phyloP scores from a whole-genome alignment of 2,888 invertebrate species.

The Alcis repandata region DNA sequence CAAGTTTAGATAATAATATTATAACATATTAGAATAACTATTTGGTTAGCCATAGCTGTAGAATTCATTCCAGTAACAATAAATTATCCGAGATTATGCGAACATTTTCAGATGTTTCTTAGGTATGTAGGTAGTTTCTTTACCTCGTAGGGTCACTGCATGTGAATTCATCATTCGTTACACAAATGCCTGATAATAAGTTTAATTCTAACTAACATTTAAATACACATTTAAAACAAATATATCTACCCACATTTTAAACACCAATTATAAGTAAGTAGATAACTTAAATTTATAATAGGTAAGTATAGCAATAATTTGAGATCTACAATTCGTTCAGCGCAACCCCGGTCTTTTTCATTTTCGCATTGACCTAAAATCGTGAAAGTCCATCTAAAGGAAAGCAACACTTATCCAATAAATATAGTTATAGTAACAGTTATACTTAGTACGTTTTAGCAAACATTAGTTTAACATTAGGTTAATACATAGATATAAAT shows the following conservation, averaged over 20 bases:
- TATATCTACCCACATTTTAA: not conserved
- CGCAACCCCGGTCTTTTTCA: slow-evolving; percentile 61
- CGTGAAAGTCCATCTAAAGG: slow-evolving; percentile 62
- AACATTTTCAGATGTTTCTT: slow-evolving; percentile 1
- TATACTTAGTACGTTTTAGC: slow-evolving; percentile 8
- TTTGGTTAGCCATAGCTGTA: slow-evolving; percentile 21
- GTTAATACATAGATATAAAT: slow-evolving; percentile 50
- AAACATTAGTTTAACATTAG: slow-evolving; percentile 41
- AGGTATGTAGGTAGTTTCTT: not conserved
- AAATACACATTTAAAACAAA: slow-evolving; percentile 1
- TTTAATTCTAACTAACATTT: slow-evolving; percentile 3
- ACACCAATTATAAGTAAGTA: not conserved
- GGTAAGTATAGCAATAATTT: too few relatives aligned
- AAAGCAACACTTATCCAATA: slow-evolving; percentile 67
- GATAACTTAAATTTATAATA: not conserved
- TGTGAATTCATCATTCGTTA: not conserved
- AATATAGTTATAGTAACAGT: slow-evolving; percentile 44
- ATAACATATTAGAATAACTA: slow-evolving; percentile 14
- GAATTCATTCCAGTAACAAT: slow-evolving; percentile 1
- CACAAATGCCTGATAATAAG: not conserved
- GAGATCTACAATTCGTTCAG: slow-evolving; percentile 1
- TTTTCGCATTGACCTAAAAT: slow-evolving; percentile 55
- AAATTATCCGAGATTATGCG: slow-evolving; percentile 37
- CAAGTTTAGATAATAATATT: slow-evolving; percentile 10
- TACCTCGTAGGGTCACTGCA: too few relatives aligned